phyloP scores from a whole-genome alignment of 2,888 invertebrate species.

The Alloscopus bannaensis region DNA sequence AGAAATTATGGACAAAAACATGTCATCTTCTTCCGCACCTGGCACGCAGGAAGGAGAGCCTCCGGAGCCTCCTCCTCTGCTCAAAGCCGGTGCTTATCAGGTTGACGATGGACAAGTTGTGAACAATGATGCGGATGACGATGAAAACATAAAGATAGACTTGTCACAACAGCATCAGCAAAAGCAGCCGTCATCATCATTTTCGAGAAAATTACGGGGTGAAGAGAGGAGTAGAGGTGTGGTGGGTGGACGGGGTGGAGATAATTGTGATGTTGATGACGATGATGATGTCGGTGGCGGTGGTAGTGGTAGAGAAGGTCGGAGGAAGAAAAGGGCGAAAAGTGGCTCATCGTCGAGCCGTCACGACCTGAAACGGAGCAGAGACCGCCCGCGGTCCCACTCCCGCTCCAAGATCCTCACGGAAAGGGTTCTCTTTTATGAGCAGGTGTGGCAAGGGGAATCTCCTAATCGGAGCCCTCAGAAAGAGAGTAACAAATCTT shows the following conservation, averaged over 20 bases:
- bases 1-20: conserved; percentile 48
- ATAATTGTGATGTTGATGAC: conserved; percentile 32
- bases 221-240: conserved; percentile 25
- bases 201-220: conserved; percentile 6
- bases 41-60: conserved; percentile 34
- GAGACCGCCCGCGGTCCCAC: conserved; percentile 50
- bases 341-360: background rate
- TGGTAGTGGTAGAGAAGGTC: conserved; percentile 15
- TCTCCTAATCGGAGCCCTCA: conserved; percentile 9
- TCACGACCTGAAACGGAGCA: conserved; percentile 2
- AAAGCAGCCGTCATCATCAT: conserved; percentile 2
- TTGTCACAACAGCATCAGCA: too few species aligned
- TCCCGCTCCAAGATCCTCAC: conserved; percentile 63
- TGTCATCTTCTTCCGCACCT: conserved; percentile 10
- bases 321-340: conserved; percentile 22
- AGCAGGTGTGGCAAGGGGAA: conserved; percentile 82
- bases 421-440: conserved; percentile 87
- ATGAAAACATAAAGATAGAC: too few species aligned
- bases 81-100: too few species aligned
- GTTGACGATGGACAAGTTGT: conserved; percentile 49
- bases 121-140: conserved; percentile 30
- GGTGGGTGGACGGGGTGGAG: too few species aligned
- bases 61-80: conserved; percentile 33
- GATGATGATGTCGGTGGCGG: conserved; percentile 9
- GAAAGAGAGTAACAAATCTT: conserved; percentile 2